Evolutionary conservation across 2,113 vertebrate species (phyloP).

Genomic region (Pavo muticus): DNA sequence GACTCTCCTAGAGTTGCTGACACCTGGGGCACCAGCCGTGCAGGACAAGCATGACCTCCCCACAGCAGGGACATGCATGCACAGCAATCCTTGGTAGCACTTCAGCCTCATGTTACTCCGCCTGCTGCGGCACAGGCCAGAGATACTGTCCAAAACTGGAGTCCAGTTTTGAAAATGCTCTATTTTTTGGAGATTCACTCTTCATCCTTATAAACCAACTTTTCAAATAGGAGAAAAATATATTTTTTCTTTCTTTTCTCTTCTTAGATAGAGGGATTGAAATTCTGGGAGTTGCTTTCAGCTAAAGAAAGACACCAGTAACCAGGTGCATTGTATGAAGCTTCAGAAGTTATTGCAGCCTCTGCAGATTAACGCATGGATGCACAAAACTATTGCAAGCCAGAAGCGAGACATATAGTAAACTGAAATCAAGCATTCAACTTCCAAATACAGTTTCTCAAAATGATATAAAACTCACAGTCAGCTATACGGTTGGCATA

Average conservation of each 20-base stretch:
- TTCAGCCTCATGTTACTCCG: rapidly evolving
- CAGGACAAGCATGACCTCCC: neutral
- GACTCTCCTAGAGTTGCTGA: neutral
- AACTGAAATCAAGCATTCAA: neutral
- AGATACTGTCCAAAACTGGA: neutral
- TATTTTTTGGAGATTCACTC: neutral
- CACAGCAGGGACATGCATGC: neutral
- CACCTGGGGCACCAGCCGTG: neutral
- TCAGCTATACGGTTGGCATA: neutral
- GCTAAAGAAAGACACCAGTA: neutral
- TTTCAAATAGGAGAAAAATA: neutral
- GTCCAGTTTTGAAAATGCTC: neutral
- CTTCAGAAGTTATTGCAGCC: neutral
- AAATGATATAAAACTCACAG: neutral
- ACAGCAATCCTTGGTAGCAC: neutral
- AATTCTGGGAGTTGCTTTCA: neutral
- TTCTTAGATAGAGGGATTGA: neutral
- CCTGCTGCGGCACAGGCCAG: neutral
- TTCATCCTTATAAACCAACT: neutral
- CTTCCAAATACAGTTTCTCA: neutral
- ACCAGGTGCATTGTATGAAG: neutral
- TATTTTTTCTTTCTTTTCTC: neutral
- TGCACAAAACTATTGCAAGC: neutral
- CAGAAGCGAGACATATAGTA: neutral
- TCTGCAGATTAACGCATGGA: neutral